Base-by-base conservation (phyloP, 1,140 invertebrate genomes). In the Parapsyche elsis region DNA sequence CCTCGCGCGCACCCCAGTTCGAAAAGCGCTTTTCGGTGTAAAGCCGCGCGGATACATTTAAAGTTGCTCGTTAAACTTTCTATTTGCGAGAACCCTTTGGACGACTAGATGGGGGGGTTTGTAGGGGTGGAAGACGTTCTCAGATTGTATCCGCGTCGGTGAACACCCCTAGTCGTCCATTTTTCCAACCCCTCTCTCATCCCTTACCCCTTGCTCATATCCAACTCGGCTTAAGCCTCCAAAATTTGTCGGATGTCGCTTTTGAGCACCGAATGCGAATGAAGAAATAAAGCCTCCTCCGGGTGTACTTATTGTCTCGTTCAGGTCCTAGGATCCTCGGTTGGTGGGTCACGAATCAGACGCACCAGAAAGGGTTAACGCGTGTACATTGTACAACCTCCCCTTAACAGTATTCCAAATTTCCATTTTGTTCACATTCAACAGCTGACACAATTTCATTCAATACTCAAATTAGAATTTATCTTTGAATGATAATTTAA, bases 231-330 rank as follows among this genome's bases (percentile, higher is more conserved):
- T 45, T 30, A 45, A 73, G 71, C 71, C 26, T 73, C 71, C 71
- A 73, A 38, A 38, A 38, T 73, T 73, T 73, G 71, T 73, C 71
- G 71, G 38, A 73, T 73, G 71, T 73, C 71, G 71, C 71, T 73
- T 73, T 73, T 45, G 71, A 45, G 71, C 71, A 30, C 7, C 24
- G 38, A 73, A 73, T 30, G 71, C 21, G 71, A 73, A 73, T 73
- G 24, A 73, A 7, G 38, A 73, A 73, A 73, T 73, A 73, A 73
- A 73, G 71, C 23, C 38, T 73, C 38, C 21, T 73, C 71, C 71
- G 16, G 16, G 30, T 70, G 14, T 45, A 26, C 71, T 45, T 23
- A 73, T 73, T 73, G 71, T 73, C 71, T 73, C 5, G 23, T n/a
- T 23, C 64, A 4, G 5, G 64, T 23, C 23, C 2, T 5, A 73